Evolutionary conservation across 2,888 invertebrate genomes (phyloP), one percentile per base, ranked within the genome.

Genomic region (Morpho helenor): DNA sequence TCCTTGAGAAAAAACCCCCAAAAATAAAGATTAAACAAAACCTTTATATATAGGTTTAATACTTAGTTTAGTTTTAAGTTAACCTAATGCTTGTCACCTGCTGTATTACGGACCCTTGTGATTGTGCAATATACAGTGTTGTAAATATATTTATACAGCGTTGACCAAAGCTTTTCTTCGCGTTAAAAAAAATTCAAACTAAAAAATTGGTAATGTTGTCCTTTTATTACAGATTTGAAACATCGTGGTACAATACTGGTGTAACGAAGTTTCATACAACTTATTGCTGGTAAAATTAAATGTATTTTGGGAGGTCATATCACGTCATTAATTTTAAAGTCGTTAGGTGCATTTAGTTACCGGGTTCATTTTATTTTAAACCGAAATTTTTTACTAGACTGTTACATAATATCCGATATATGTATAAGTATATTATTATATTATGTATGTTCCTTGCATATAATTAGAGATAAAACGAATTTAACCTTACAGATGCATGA

Each of bases 251-350:
- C 78, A 77, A 76, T 76, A 81, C 75, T 76, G 79, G 82, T 71
- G 71, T 78, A 75, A 79, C 69, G 74, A 82, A 83, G 79, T 80
- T 81, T 75, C 78, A 77, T 72, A 77, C 76, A 75, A 80, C 83
- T 76, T 81, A 77, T 77, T 86, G 86, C 86, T 87, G 84, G 87
- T 88, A 84, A 84, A 82, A 76, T 80, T 76, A 76, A 77, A 73
- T 74, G 72, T 79, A 74, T 79, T 66, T 69, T 81, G 87, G 84
- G 85, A 84, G 86, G 86, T 76, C 82, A 83, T 84, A 82, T 79
- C 76, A 76, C 77, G 75, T 79, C 74, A 81, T 82, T 78, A 75
- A 73, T 70, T 75, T 70, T 80, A 77, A 16, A 79, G 77, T 75
- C 79, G 84, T 82, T 85, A 78, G 84, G 87, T 87, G 88, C 89